phyloP scores from a whole-genome alignment of 2,797 vertebrate genomes.

The Poeciliopsis turneri region DNA sequence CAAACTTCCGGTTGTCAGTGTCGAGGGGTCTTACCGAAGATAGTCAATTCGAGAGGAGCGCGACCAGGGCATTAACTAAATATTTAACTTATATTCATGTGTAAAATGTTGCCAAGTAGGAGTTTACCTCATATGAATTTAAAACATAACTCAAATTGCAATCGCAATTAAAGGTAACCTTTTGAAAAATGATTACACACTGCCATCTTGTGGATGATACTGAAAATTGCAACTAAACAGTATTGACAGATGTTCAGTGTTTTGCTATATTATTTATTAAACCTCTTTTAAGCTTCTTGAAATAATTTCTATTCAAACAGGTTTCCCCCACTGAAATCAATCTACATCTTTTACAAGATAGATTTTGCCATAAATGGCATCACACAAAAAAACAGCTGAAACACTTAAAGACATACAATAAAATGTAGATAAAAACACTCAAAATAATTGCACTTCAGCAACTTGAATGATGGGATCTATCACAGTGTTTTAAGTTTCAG shows the following conservation, averaged over 20 bases:
- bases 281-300: background rate
- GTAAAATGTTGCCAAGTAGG: background rate
- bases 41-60: slow-evolving; percentile 16
- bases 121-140: background rate
- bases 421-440: background rate
- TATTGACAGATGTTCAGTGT: background rate
- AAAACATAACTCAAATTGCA: background rate
- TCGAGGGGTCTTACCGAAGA: slow-evolving; percentile 35
- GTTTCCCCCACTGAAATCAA: background rate
- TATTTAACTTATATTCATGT: background rate
- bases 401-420: background rate
- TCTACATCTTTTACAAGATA: background rate
- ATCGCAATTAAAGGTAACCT: background rate
- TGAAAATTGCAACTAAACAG: background rate
- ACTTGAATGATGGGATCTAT: background rate
- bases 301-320: background rate
- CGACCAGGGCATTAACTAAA: background rate
- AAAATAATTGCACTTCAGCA: background rate
- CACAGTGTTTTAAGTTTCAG: background rate
- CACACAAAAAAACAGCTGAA: background rate
- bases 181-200: background rate
- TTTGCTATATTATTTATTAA: background rate
- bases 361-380: background rate
- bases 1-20: slow-evolving; percentile 38
- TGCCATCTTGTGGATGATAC: slow-evolving; percentile 6